Percentiles rank a stretch among this genome's conserved stretches.
These are phyloP conservation scores for Macrobrachium rosenbergii DNA, from an alignment of 1,140 invertebrate species.

Conservation along the genomic window DNA sequence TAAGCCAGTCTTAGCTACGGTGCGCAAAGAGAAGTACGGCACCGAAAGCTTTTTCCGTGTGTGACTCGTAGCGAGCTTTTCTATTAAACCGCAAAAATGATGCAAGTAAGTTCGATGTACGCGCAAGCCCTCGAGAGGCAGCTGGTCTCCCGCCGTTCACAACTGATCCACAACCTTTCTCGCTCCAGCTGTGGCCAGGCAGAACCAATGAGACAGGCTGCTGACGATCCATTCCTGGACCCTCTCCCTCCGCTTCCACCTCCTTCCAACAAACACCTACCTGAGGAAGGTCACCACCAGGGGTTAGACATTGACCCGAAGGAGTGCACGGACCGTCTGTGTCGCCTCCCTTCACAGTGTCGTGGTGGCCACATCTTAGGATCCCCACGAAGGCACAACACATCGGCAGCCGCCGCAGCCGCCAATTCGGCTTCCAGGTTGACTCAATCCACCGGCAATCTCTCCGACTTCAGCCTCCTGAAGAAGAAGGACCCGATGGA, in stretches of 20 bases:
- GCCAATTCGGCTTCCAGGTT: slow-evolving; percentile 22
- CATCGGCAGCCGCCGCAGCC: slow-evolving; percentile 7
- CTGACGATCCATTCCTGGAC: slow-evolving; percentile 32
- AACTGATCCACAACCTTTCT: slow-evolving; percentile 58
- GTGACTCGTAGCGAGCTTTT: no score
- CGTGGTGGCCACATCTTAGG: slow-evolving; percentile 47
- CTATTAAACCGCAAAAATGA: slow-evolving; percentile 33
- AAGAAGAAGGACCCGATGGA: slow-evolving; percentile 45
- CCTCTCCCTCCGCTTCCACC: slow-evolving; percentile 36
- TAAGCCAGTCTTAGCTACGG: no score
- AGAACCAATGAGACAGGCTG: slow-evolving; percentile 44
- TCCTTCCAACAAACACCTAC: slow-evolving; percentile 5
- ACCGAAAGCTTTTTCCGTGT: no score
- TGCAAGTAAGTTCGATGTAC: slow-evolving; percentile 64
- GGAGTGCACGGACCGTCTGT: slow-evolving; percentile 59
- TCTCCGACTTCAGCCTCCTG: slow-evolving; percentile 45
- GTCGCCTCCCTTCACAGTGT: slow-evolving; percentile 53
- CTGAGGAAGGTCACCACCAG: background rate
- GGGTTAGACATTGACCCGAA: slow-evolving; percentile 41
- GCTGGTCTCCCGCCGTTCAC: slow-evolving; percentile 55
- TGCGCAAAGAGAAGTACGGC: no score
- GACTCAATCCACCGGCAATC: slow-evolving; percentile 56
- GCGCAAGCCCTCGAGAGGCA: slow-evolving; percentile 61
- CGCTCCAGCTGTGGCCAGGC: slow-evolving; percentile 48
- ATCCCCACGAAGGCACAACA: slow-evolving; percentile 34